phyloP scores from a whole-genome alignment of 1,140 invertebrate species.

The Zaprionus ornatus region DNA sequence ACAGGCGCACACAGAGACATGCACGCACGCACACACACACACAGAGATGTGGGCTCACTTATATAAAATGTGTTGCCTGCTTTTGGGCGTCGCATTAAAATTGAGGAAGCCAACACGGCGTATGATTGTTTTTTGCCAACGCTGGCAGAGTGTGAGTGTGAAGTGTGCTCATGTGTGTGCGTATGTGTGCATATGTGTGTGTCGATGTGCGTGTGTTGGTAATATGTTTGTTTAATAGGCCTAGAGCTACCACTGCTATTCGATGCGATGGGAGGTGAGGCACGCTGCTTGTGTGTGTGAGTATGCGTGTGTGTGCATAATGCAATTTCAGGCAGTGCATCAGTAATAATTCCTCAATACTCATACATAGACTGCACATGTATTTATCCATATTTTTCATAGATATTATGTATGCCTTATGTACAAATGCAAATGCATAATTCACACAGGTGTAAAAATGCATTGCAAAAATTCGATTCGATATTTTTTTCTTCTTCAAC shows the following conservation, averaged over 20 bases:
- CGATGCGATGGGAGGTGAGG: background rate
- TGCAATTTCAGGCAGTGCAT: slow-evolving; percentile 40
- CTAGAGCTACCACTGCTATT: slow-evolving; percentile 39
- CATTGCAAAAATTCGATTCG: background rate
- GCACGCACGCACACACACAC: slow-evolving; percentile 21
- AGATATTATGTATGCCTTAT: slow-evolving; percentile 1
- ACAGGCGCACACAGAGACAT: slow-evolving; percentile 17
- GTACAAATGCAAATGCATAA: background rate
- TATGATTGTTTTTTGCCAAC: slow-evolving; percentile 29
- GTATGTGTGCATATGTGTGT: background rate
- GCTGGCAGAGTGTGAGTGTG: background rate
- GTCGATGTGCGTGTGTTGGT: slow-evolving; percentile 32
- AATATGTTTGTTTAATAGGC: slow-evolving; percentile 79
- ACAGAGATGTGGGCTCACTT: background rate
- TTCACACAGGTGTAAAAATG: background rate
- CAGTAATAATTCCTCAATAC: slow-evolving; percentile 29
- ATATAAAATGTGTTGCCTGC: slow-evolving; percentile 61
- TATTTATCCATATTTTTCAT: background rate
- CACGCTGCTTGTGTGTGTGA: background rate
- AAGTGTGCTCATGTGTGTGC: background rate
- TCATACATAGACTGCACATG: background rate
- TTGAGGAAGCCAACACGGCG: slow-evolving; percentile 43
- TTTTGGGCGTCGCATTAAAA: slow-evolving; percentile 64
- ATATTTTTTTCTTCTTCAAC: background rate
- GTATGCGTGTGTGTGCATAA: slow-evolving; percentile 27